Evolutionary conservation across 2,113 vertebrate genomes (phyloP), one percentile per base, ranked within the genome.

Genomic region (Tyto alba): DNA sequence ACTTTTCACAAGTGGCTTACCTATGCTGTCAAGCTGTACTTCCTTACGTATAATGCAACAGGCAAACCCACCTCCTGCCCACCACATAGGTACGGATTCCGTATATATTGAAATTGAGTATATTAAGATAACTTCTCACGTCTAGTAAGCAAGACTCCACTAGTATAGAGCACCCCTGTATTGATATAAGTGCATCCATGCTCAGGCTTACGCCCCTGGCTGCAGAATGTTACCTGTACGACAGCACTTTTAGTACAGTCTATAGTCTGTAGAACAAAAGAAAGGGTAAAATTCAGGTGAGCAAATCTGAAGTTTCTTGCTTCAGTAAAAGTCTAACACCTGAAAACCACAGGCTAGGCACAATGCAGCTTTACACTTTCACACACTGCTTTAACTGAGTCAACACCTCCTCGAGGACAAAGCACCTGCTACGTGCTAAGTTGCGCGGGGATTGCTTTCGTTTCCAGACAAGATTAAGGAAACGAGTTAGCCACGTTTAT

Each of bases 91-190:
- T 29, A 45, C 9, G 19, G 47, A 11, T 36, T 50, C 55, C 72
- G 38, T 2, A 0, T 16, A 22, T 11, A 10, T 0, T 52, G 22
- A 50, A 68, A 56, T 1, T 5, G 10, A 48, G 10, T 41, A 7
- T 10, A 17, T 6, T 16, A 23, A 77, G 53, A 10, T 20, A 64
- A 43, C 18, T 18, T 74, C 21, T 74, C 43, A 2, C 1, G 7
- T 14, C 26, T 27, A 57, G 30, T 17, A 38, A 47, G 47, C 10
- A 52, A 73, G 20, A 52, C 29, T 21, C 26, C 30, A 14, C 7
- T 7, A 17, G 32, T 22, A 60, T 10, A 62, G 63, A 72, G 32
- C n/a, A 43, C 17, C 43, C 60, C 23, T 19, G 9, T 16, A 52
- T 2, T 19, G 30, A 63, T 6, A 11, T 0, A 29, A 45, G 13